Evolutionary conservation across 2,113 vertebrate genomes (phyloP), one percentile per base, ranked within the genome.

Genomic region (Atherinomorus stipes): DNA sequence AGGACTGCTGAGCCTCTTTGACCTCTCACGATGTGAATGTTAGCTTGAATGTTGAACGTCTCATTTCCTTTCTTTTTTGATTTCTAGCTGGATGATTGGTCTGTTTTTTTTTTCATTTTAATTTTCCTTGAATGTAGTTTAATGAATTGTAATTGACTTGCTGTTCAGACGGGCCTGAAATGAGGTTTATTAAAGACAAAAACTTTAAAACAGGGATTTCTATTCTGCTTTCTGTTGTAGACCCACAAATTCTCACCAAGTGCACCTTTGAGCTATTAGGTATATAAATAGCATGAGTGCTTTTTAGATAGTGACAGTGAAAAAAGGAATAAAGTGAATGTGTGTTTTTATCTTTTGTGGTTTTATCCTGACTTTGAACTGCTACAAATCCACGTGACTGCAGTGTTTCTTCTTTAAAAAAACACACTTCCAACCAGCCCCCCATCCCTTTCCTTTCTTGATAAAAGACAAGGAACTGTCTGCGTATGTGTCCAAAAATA

Each of bases 251-350:
- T 13, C n/a, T 42, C 53, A 34, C 74, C 70, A 53, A 38, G 21
- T 44, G 42, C 62, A 50, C 62, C 49, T 79, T 65, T 63, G 57
- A 75, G 57, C 47, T 63, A 23, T 73, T 60, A 79, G 45, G 38
- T 63, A 7, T 59, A 82, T 61, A 84, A 75, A 82, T 84, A 84
- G 58, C 49, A 56, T 40, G 23, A 59, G 52, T 31, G 18, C 16
- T 73, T 79, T 85, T 70, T 15, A 71, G 37, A 56, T 67, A 72
- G 63, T 44, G 44, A 69, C 26, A 50, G 18, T 13, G 16, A 70
- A 44, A 16, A 44, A 60, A 71, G 28, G 37, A 67, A 22, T 8
- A 18, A 61, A 21, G 34, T 44, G 21, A 45, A 56, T 56, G 5
- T 67, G 38, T 49, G 7, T 38, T 38, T 63, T n/a, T 40, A 63